Evolutionary conservation across 1,140 invertebrate species (phyloP).

Genomic region (Drosophila sechellia): DNA sequence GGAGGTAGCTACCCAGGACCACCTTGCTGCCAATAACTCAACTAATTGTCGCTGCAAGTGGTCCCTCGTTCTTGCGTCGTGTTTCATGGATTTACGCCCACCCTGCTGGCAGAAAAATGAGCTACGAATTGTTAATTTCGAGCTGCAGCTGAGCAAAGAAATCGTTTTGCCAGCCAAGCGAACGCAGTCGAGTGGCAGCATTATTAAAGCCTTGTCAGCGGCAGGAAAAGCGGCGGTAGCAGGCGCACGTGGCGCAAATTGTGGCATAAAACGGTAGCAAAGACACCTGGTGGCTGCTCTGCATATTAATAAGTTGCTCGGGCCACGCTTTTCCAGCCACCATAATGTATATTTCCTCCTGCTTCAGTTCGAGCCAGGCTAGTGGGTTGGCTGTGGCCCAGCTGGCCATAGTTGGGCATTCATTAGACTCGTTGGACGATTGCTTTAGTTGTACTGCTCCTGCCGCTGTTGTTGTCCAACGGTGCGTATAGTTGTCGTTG

Average conservation of each 20-base stretch:
- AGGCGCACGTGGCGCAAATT: conserved; percentile 58
- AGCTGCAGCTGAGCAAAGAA: conserved; percentile 44
- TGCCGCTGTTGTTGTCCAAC: conserved; percentile 6
- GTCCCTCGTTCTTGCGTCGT: conserved; percentile 1
- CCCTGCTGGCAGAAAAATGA: conserved; percentile 37
- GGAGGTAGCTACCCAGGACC: conserved; percentile 5
- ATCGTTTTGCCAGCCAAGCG: conserved; percentile 26
- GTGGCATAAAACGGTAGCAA: conserved; percentile 77
- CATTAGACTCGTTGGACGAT: conserved; percentile 44
- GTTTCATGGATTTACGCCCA: background rate
- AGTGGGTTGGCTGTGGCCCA: conserved; percentile 28
- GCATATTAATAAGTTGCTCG: conserved; percentile 73
- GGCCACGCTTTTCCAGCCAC: conserved; percentile 46
- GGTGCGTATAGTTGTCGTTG: conserved; percentile 43
- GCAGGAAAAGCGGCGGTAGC: conserved; percentile 11
- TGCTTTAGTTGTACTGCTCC: conserved; percentile 17
- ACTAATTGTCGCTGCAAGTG: conserved; percentile 50
- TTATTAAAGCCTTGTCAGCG: conserved; percentile 52
- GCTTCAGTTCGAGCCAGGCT: conserved; percentile 12
- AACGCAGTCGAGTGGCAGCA: conserved; percentile 44
- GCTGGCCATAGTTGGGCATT: conserved; percentile 41
- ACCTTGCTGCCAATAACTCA: conserved; percentile 44
- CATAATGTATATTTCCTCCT: conserved; percentile 58
- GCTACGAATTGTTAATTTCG: conserved; percentile 54
- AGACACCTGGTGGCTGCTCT: conserved; percentile 72